These are phyloP conservation scores for Sebastiscus albofasciatus DNA, from an alignment of 2,797 vertebrate genomes.

Conservation along the genomic window DNA sequence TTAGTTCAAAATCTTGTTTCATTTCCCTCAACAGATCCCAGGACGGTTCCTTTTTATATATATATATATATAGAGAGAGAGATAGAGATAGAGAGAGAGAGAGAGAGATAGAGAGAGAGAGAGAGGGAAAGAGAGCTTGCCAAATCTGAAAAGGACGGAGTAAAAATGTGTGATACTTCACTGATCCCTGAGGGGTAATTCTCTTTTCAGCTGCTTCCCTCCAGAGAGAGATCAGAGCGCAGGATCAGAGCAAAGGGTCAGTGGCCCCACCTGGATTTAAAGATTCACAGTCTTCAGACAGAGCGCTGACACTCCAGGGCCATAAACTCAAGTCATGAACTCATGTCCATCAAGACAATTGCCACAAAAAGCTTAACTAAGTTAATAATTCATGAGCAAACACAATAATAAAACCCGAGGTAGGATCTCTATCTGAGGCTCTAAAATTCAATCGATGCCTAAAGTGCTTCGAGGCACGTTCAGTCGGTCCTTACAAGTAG, in stretches of 20 bases:
- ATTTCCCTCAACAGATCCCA: background rate
- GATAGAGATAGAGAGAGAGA: too few species aligned
- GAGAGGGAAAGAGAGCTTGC: background rate
- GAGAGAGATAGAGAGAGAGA: too few species aligned
- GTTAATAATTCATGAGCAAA: constrained; percentile 40
- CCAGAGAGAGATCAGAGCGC: background rate
- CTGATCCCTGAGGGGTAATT: constrained; percentile 13
- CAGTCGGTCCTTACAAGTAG: background rate
- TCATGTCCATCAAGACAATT: background rate
- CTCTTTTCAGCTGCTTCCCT: constrained; percentile 4
- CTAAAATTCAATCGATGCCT: background rate
- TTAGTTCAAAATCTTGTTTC: background rate
- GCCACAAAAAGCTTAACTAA: background rate
- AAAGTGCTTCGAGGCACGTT: background rate
- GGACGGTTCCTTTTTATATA: background rate
- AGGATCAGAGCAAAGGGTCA: constrained; percentile 18
- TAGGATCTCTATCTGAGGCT: background rate
- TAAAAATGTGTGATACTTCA: background rate
- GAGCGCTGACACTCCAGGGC: background rate
- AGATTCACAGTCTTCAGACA: background rate
- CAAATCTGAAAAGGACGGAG: constrained; percentile 6
- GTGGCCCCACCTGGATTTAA: background rate
- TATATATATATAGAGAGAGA: background rate
- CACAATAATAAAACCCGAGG: background rate
- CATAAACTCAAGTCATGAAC: constrained; percentile 11